These are phyloP conservation scores for Eudasyphora cyanicolor DNA, from an alignment of 2,888 invertebrate species.

Conservation along the genomic window DNA sequence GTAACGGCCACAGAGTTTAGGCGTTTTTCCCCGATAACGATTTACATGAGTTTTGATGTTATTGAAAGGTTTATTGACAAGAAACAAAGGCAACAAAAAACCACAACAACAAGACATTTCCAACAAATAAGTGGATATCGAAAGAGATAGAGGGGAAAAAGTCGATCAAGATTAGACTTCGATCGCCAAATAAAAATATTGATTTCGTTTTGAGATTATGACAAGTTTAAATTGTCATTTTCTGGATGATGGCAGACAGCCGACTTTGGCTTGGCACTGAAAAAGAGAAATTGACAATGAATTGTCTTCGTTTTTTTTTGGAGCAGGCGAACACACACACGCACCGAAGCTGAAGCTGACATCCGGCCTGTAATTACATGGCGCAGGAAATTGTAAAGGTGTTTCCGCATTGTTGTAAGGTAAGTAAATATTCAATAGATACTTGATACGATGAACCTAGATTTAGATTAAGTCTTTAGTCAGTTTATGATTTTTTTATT, in stretches of 20 bases:
- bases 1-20: slow-evolving; percentile 70
- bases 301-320: slow-evolving; percentile 52
- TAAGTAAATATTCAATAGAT: no score
- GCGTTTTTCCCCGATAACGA: slow-evolving; percentile 70
- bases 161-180: slow-evolving; percentile 36
- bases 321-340: no score
- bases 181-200: slow-evolving; percentile 55
- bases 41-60: slow-evolving; percentile 72
- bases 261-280: background rate
- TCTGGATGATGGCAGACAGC: background rate
- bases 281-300: background rate
- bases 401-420: background rate
- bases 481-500: no score
- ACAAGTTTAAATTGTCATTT: slow-evolving; percentile 47
- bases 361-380: slow-evolving; percentile 13
- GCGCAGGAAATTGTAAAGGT: background rate
- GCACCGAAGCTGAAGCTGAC: slow-evolving; percentile 4
- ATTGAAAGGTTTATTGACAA: slow-evolving; percentile 64
- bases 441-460: no score
- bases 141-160: slow-evolving; percentile 25
- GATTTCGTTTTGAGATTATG: slow-evolving; percentile 64
- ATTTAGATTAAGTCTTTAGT: no score
- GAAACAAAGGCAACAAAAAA: slow-evolving; percentile 41
- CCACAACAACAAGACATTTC: slow-evolving; percentile 7
- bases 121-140: slow-evolving; percentile 33